A percentile compares a stretch with the other conserved stretches of the same genome.
Evolutionary conservation across 2,888 invertebrate species (phyloP).

Genomic region (Pristionchus maxplancki): DNA sequence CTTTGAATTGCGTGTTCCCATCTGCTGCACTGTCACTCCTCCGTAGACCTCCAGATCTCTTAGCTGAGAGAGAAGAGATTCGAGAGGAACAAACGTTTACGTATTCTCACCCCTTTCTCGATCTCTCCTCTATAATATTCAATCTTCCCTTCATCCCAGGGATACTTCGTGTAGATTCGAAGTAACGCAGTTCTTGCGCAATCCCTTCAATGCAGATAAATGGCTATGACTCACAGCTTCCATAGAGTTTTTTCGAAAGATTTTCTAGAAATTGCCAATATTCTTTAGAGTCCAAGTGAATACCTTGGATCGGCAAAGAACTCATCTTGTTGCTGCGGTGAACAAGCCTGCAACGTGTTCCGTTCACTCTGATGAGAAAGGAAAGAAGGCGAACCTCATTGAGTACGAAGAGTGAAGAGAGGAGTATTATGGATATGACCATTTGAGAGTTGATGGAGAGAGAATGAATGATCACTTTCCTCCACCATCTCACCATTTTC

Average conservation of each 20-base stretch:
- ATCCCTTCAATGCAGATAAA: slow-evolving; percentile 33
- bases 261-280: too few relatives aligned
- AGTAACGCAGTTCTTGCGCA: slow-evolving; percentile 34
- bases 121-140: slow-evolving; percentile 46
- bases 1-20: slow-evolving; percentile 45
- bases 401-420: neutral
- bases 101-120: slow-evolving; percentile 45
- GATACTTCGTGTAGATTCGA: slow-evolving; percentile 44
- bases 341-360: neutral
- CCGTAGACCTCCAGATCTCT: slow-evolving; percentile 33
- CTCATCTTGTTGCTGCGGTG: slow-evolving; percentile 19
- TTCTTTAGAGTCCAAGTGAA: too few relatives aligned
- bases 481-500: neutral
- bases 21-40: slow-evolving; percentile 45
- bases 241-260: too few relatives aligned
- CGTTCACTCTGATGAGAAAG: neutral
- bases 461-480: neutral
- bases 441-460: neutral
- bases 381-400: neutral
- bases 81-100: neutral
- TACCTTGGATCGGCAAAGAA: slow-evolving; percentile 44
- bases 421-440: neutral
- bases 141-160: slow-evolving; percentile 41
- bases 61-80: neutral
- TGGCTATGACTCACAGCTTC: too few relatives aligned